These are phyloP conservation scores for Ganaspis sp. DNA, from an alignment of 1,140 invertebrate species.

Conservation along the genomic window DNA sequence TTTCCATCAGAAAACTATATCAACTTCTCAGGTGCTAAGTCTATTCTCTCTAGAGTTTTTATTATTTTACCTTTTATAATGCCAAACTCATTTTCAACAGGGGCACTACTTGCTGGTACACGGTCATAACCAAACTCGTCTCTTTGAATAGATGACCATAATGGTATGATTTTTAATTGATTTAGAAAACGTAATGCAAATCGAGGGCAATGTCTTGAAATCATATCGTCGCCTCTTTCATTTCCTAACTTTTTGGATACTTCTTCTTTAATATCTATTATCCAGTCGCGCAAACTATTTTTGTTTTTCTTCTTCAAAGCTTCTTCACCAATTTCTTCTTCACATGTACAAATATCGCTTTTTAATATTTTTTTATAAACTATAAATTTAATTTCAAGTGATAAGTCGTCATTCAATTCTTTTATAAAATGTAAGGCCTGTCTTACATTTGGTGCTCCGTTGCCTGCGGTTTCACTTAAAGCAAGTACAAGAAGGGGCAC, in stretches of 20 bases:
- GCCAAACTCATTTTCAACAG: constrained; percentile 33
- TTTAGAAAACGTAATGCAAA: neutral
- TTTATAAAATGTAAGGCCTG: constrained; percentile 13
- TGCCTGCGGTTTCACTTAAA: constrained; percentile 16
- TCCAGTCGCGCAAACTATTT: constrained; percentile 23
- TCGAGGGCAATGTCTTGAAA: neutral
- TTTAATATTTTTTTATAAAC: neutral
- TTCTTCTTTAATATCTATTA: neutral
- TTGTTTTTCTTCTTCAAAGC: neutral
- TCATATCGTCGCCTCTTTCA: neutral
- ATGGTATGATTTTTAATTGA: constrained; percentile 5
- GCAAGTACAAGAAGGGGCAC: constrained; percentile 27
- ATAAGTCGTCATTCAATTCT: neutral
- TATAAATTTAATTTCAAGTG: neutral
- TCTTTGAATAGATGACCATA: constrained; percentile 36
- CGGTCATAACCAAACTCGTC: constrained; percentile 30
- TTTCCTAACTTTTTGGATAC: neutral
- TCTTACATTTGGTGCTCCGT: neutral
- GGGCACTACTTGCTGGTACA: constrained; percentile 40
- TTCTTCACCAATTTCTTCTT: neutral
- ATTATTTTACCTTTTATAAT: constrained; percentile 34
- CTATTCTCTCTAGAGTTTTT: neutral
- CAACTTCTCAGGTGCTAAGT: neutral
- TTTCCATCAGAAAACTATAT: constrained; percentile 17
- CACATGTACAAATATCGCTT: no score